Evolutionary conservation across 2,113 vertebrate genomes (phyloP).

Genomic region (Haliaeetus leucogaster): DNA sequence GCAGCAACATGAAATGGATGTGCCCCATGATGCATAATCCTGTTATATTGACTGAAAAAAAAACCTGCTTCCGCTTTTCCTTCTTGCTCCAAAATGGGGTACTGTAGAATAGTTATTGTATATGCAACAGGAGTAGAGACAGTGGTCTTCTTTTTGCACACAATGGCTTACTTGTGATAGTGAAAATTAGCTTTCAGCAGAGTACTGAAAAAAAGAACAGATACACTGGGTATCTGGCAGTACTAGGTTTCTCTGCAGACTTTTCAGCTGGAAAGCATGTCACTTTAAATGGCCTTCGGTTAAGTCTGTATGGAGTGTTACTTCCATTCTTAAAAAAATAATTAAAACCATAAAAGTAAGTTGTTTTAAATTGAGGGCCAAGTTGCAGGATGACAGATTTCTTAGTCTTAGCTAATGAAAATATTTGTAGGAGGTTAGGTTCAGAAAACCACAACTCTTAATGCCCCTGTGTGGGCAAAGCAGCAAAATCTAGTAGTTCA

Average conservation of each 20-base stretch:
- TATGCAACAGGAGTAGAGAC: not conserved
- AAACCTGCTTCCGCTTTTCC: not conserved
- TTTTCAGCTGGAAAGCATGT: not conserved
- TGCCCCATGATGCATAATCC: not conserved
- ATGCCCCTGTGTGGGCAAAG: not conserved
- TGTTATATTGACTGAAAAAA: not conserved
- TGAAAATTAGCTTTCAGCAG: conserved; percentile 5
- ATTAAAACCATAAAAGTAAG: not conserved
- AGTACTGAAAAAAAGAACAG: not conserved
- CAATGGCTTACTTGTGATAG: conserved; percentile 44
- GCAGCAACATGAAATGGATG: not conserved
- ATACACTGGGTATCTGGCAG: not conserved
- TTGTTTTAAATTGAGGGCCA: not conserved
- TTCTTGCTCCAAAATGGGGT: not conserved
- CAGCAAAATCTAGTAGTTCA: not conserved
- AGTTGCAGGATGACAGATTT: not conserved
- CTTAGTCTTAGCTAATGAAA: not conserved
- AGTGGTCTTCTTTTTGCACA: not conserved
- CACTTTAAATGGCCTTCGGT: not conserved
- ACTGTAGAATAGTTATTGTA: not conserved
- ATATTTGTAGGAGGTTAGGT: not conserved
- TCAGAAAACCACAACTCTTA: not conserved
- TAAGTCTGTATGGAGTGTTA: not conserved
- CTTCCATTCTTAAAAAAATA: not conserved
- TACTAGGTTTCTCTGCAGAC: not conserved